Evolutionary conservation across 2,113 vertebrate species (phyloP).

Genomic region (Tachysurus fulvidraco): DNA sequence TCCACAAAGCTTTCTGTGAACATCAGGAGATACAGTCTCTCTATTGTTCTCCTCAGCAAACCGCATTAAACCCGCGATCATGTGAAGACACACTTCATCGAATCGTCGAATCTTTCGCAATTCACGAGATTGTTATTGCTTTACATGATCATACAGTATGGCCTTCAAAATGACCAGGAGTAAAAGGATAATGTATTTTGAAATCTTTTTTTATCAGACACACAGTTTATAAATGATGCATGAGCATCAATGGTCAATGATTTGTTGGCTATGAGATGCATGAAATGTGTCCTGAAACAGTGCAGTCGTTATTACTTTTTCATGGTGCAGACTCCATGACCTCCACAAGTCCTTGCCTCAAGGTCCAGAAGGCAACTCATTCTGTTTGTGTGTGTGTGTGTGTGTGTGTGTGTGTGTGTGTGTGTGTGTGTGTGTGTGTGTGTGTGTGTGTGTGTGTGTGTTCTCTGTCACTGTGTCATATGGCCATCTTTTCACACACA

Average conservation of each 20-base stretch:
- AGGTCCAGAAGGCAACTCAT: neutral
- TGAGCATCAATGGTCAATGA: neutral
- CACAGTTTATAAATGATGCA: neutral
- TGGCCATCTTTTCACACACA: neutral
- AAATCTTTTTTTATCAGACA: neutral
- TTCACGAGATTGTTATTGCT: neutral
- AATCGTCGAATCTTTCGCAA: neutral
- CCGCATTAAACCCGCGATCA: neutral
- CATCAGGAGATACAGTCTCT: constrained; percentile 12
- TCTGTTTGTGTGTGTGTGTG: constrained; percentile 32
- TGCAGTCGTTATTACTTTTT: neutral
- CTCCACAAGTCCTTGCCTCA: constrained; percentile 17
- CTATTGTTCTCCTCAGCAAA: neutral
- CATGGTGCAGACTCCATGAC: constrained; percentile 6
- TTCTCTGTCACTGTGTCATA: neutral
- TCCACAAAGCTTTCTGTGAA: constrained; percentile 27
- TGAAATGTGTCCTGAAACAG: neutral
- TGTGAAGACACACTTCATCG: neutral
- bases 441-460: neutral
- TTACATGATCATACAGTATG: neutral
- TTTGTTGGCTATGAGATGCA: neutral
- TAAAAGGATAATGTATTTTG: neutral
- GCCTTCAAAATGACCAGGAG: neutral
- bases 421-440: neutral
- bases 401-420: constrained; percentile 16